Evolutionary conservation across 2,113 vertebrate genomes (phyloP).

Genomic region (Zootoca vivipara): DNA sequence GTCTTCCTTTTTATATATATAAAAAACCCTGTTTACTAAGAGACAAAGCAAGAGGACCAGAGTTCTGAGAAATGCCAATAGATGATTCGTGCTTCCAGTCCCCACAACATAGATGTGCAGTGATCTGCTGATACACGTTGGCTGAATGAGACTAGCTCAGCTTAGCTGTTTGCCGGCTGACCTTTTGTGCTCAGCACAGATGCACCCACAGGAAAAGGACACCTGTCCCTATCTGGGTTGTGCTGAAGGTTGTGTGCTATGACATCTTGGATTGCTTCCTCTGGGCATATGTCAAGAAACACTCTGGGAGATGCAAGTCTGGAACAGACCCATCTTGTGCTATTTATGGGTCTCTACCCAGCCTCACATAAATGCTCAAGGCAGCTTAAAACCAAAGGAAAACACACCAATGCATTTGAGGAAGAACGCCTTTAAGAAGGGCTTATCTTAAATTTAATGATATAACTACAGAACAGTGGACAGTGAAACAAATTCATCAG

Average conservation of each 20-base stretch:
- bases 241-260: too few relatives aligned
- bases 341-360: neutral
- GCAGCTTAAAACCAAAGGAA: neutral
- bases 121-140: too few relatives aligned
- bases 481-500: too few relatives aligned
- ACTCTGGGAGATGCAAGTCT: neutral
- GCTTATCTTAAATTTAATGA: too few relatives aligned
- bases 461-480: too few relatives aligned
- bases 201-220: too few relatives aligned
- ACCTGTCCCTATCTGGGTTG: neutral
- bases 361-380: neutral
- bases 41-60: neutral
- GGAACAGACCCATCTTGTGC: neutral
- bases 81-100: neutral
- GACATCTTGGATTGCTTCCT: neutral
- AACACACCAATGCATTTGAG: too few relatives aligned
- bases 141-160: too few relatives aligned
- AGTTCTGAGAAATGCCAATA: neutral
- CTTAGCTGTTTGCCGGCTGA: too few relatives aligned
- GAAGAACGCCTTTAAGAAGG: too few relatives aligned
- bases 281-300: neutral
- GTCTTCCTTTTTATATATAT: neutral
- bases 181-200: too few relatives aligned
- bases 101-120: too few relatives aligned
- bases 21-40: neutral